Base-by-base conservation (phyloP, 64 coral and sea anemone species). In the Montipora foliosa region DNA sequence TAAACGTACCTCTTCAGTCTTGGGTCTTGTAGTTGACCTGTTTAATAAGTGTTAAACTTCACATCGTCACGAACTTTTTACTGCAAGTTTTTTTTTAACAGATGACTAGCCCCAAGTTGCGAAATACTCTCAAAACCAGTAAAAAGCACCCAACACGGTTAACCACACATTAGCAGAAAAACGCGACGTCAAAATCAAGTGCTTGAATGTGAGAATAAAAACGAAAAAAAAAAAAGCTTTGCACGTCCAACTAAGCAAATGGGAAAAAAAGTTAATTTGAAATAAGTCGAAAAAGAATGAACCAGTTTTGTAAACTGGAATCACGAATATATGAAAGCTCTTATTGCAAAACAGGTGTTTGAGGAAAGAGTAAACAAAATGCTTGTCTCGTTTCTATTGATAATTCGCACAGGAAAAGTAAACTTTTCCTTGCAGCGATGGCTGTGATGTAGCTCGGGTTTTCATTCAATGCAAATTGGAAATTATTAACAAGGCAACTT, bases 281-380 rank as follows among this genome's bases (percentile, higher is more conserved):
- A 11, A 64, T 14, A 11, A 64, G 61, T 64, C 8, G 61, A 7
- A 64, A 71, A 82, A 55, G 49, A 79, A 51, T 19, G 16, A 52
- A 79, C 14, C 29, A n/a, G 5, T 44, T 9, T 82, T 61, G 52
- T 37, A 82, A 82, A 60, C 79, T 61, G 37, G 79, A n/a, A 82
- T 5, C 53, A 52, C 21, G 12, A 20, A 29, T 25, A 11, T 44
- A 82, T 61, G 20, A 82, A 29, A 82, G 5, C 24, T 16, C 21
- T 16, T 24, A 22, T 62, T 25, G 55, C 13, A 15, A 55, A 13
- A 61, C 10, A 37, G 17, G 53, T 49, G 44, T 16, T 17, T 47
- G 44, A 78, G 1, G 49, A 47, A 48, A 78, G 49, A 49, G 14
- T 47, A 78, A 78, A 48, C 15, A 78, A 29, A 15, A 19, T 21